Base-by-base conservation (phyloP, 2,113 vertebrate species). In the Cromileptes altivelis region DNA sequence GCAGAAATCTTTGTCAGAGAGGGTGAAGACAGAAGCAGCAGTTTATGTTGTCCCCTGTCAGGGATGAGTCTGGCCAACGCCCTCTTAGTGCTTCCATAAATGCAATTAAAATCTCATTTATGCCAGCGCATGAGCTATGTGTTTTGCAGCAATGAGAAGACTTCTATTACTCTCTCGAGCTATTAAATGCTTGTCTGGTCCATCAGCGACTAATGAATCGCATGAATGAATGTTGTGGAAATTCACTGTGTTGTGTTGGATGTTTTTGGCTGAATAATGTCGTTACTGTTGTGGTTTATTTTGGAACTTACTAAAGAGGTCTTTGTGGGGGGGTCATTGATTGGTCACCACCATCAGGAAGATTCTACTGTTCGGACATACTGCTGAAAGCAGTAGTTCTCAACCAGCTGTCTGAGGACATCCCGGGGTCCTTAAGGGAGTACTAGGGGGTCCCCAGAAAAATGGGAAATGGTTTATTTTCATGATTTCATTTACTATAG, bases 31-130 rank as follows among this genome's bases (percentile, higher is more conserved):
- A 2, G 61, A 49, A 47, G 12, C 65, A 68, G 23, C 55, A 19
- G 47, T 56, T 23, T 65, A 21, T 57, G 27, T 15, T 6, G 10
- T 67, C 40, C 1, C 5, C 67, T 50, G 47, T 72, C 67, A 47
- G 57, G 0, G 15, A 25, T 49, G 45, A 72, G 30, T 21, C 49
- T 42, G 19, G 37, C 45, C 52, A 80, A 25, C 0, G 47, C 42
- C 72, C 14, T 19, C 0, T 23, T 37, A 9, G 5, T 71, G 70
- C 47, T 27, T 23, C 37, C 49, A 27, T 10, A 33, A 45, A 42
- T 17, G n/a, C 27, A 47, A 12, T 79, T 76, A 37, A 58, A 74
- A 65, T 45, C 47, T 50, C 2, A 56, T 57, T 55, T 25, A 55
- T 55, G 64, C 75, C 40, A 33, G 23, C 49, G 17, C 50, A 72